Percentiles rank a stretch among this genome's conserved stretches.
These are phyloP conservation scores for Meriones psammophilus DNA, from an alignment of 2,797 vertebrate genomes.

Conservation along the genomic window DNA sequence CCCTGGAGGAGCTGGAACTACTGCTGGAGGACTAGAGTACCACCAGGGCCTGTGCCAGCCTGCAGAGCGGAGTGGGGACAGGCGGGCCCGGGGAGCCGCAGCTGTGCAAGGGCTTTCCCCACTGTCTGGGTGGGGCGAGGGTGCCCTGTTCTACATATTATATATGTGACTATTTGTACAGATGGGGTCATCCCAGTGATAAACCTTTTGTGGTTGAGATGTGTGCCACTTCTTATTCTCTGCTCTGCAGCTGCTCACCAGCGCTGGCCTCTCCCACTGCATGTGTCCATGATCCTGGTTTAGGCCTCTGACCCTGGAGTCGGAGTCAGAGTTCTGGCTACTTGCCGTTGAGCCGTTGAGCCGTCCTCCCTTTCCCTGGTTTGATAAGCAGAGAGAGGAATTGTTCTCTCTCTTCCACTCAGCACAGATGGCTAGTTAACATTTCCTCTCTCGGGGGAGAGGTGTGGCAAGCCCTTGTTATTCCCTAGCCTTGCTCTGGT, in stretches of 20 bases:
- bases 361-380: background rate
- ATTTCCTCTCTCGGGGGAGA: background rate
- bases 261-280: fast-evolving
- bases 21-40: conserved; percentile 90
- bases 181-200: background rate
- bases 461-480: background rate
- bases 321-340: background rate
- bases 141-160: conserved; percentile 33
- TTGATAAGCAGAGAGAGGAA: background rate
- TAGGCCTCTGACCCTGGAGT: background rate
- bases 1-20: conserved; percentile 92
- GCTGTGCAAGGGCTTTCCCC: background rate
- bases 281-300: no score
- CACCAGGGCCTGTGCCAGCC: no score
- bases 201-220: background rate
- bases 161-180: conserved; percentile 6
- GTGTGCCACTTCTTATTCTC: background rate
- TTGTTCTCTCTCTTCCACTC: background rate
- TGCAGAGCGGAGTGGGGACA: background rate
- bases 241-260: background rate
- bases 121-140: background rate
- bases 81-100: background rate
- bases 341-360: background rate
- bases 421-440: background rate
- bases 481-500: fast-evolving